Evolutionary conservation across 2,888 invertebrate species (phyloP), one percentile per base, ranked within the genome.

Genomic region (Achlya flavicornis): DNA sequence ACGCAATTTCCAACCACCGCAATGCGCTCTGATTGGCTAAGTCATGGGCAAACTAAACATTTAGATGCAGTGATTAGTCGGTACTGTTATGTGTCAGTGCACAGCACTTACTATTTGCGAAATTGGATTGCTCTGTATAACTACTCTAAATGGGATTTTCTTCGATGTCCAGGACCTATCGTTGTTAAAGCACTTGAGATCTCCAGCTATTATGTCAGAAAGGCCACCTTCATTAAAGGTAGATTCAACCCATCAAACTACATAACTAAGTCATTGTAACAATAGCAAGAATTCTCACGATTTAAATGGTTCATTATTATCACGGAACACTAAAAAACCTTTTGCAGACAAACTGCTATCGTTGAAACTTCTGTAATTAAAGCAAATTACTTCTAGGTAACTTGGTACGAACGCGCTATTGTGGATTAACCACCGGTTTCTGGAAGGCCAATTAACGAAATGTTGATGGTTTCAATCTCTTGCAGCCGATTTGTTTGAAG

Each of bases 341-440:
- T 48, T 7, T 16, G 48, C 48, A 48, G 46, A 57, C 53, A 58
- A 64, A 75, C 59, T 72, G 66, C 41, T 65, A 60, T 64, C 66
- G 66, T 66, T 64, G 14, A n/a, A 74, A 75, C 66, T 74, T 74
- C 60, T 61, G 63, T 71, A 73, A 75, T 73, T 74, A 74, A 53
- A 68, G 63, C 61, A 58, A 66, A 75, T 71, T 67, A 67, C 69
- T 61, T 69, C 67, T 53, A 69, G 64, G 66, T 63, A 63, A 60
- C 58, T 60, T 38, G 60, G n/a, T 7, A 7, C 16, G n/a, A 3
- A 16, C 48, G 12, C 2, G 16, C 48, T 48, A 38, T 48, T 48
- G 16, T 48, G 43, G n/a, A 16, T 16, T 16, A 2, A 14, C 12
- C 14, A 4, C 43, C 48, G 48, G 48, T 48, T 48, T 48, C 16